These are phyloP conservation scores for Sitobion miscanthi DNA, from an alignment of 1,140 invertebrate species.

Conservation along the genomic window DNA sequence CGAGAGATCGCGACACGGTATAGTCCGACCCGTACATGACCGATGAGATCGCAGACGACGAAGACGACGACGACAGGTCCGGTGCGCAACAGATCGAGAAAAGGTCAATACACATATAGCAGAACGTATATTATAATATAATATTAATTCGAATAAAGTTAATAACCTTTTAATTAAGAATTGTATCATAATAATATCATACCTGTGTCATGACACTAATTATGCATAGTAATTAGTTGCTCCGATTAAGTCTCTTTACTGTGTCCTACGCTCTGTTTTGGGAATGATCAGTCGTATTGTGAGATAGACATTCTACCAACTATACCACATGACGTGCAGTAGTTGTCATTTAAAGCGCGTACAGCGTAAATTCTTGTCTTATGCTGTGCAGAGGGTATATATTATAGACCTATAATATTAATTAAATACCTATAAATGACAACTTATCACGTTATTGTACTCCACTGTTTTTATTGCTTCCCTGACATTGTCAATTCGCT, in stretches of 20 bases:
- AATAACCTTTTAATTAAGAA: background rate
- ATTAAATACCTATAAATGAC: background rate
- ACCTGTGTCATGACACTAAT: no score
- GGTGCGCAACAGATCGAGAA: background rate
- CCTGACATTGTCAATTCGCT: background rate
- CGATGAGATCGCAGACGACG: background rate
- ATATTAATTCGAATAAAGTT: background rate
- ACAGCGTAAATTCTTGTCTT: background rate
- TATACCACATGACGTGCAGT: no score
- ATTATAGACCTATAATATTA: background rate
- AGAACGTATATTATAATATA: no score
- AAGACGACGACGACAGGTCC: background rate
- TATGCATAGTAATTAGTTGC: background rate
- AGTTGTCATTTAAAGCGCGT: background rate
- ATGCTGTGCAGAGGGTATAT: background rate
- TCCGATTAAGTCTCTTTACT: background rate
- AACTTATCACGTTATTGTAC: background rate
- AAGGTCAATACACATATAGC: background rate
- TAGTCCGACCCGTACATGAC: background rate
- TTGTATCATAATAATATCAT: no score
- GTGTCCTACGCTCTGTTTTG: no score
- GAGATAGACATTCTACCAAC: no score
- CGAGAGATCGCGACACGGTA: background rate
- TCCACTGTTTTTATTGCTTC: no score
- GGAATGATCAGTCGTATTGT: no score